Percentiles rank a stretch among this genome's conserved stretches.
Conservation (phyloP, 2,797 vertebrate genomes). For the Hemibagrus guttatus region DNA sequence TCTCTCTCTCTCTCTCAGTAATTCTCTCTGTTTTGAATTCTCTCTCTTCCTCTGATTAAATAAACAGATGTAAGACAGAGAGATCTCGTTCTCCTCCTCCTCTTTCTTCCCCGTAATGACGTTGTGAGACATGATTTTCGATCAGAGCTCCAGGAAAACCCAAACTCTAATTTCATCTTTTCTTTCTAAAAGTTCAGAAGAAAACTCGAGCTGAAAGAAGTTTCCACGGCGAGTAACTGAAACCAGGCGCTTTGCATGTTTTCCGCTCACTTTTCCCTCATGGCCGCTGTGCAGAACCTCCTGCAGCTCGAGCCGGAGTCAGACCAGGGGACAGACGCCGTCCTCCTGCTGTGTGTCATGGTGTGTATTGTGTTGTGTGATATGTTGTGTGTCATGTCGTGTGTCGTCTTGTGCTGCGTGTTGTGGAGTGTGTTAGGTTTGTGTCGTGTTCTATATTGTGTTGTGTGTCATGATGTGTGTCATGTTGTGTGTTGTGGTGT, state of each 20-base stretch:
- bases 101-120: neutral
- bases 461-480: no score
- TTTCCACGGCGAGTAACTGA: conserved; percentile 6
- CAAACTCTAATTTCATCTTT: neutral
- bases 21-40: no score
- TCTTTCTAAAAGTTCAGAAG: neutral
- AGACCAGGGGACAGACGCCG: neutral
- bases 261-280: conserved; percentile 11
- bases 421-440: no score
- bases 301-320: neutral
- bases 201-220: neutral
- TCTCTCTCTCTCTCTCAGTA: neutral
- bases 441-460: no score
- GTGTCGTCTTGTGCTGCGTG: no score
- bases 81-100: neutral
- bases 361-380: no score
- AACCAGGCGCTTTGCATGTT: conserved; percentile 13
- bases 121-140: neutral
- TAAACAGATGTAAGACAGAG: neutral
- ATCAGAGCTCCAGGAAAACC: conserved; percentile 9
- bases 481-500: no score
- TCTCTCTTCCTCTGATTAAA: neutral
- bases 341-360: no score
- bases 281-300: neutral
- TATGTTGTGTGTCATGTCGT: no score